phyloP scores from a whole-genome alignment of 2,113 vertebrate species.

The Desmodus rotundus region DNA sequence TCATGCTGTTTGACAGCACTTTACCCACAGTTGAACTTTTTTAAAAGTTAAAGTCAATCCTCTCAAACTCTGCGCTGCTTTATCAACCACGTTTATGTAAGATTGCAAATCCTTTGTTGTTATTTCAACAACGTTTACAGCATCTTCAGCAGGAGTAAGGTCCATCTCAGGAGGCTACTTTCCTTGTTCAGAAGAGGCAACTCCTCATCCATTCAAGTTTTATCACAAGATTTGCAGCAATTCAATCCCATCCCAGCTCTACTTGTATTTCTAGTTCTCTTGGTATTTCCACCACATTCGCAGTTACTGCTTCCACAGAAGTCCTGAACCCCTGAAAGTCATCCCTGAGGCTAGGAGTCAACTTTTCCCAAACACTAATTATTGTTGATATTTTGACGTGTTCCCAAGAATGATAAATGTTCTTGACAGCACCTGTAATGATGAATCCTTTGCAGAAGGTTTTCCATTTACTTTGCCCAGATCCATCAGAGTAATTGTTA shows the following conservation, averaged over 20 bases:
- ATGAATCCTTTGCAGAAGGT: no score
- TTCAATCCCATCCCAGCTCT: background rate
- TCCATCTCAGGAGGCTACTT: background rate
- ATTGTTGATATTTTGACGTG: background rate
- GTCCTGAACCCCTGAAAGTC: background rate
- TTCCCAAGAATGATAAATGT: background rate
- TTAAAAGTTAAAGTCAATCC: background rate
- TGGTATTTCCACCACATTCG: background rate
- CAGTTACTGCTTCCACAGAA: background rate
- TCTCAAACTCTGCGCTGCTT: background rate
- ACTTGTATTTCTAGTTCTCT: background rate
- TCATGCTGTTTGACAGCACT: background rate
- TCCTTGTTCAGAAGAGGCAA: background rate
- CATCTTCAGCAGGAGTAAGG: background rate
- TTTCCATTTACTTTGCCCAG: no score
- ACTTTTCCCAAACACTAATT: background rate
- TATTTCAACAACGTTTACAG: background rate
- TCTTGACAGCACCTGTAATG: no score
- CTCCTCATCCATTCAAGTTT: background rate
- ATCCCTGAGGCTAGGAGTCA: background rate
- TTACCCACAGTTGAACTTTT: background rate
- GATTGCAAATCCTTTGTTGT: background rate
- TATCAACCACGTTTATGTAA: background rate
- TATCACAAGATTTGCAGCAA: background rate
- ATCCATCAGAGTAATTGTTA: no score